Percentiles rank a stretch among this genome's conserved stretches.
Evolutionary conservation across 2,113 vertebrate genomes (phyloP).

Genomic region (Pterocles burchelli): DNA sequence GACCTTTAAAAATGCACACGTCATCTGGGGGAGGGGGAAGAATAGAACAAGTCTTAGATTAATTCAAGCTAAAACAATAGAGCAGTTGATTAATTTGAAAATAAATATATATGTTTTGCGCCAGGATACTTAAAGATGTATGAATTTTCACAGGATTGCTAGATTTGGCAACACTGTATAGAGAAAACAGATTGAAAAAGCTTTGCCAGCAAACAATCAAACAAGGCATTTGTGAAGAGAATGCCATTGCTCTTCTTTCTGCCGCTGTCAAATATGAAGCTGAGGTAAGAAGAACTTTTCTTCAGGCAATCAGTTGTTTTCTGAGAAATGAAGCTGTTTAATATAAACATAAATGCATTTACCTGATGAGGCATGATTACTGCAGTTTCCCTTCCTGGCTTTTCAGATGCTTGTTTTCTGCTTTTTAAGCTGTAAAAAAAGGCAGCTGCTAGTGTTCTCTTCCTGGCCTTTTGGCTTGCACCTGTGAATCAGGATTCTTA

Average conservation of each 20-base stretch:
- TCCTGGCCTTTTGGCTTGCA: neutral
- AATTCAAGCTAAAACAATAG: neutral
- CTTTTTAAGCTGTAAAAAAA: neutral
- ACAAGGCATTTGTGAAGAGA: constrained; percentile 96
- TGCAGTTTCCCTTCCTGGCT: neutral
- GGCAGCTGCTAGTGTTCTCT: neutral
- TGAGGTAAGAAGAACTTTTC: constrained; percentile 81
- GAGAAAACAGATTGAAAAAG: constrained; percentile 91
- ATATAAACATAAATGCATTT: neutral
- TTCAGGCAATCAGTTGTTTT: neutral
- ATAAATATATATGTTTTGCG: neutral
- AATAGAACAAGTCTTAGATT: neutral
- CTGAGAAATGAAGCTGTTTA: neutral
- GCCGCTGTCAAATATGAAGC: constrained; percentile 96
- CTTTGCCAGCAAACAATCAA: constrained; percentile 98
- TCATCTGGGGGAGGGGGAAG: neutral
- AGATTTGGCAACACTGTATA: constrained; percentile 92
- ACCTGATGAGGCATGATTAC: neutral
- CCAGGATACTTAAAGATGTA: neutral
- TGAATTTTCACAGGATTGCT: constrained; percentile 81
- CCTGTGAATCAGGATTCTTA: neutral
- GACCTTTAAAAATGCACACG: neutral
- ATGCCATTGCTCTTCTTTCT: constrained; percentile 93
- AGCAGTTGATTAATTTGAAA: neutral
- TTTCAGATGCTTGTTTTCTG: neutral